phyloP scores from a whole-genome alignment of 2,888 invertebrate species.

The Sesamia inferens region DNA sequence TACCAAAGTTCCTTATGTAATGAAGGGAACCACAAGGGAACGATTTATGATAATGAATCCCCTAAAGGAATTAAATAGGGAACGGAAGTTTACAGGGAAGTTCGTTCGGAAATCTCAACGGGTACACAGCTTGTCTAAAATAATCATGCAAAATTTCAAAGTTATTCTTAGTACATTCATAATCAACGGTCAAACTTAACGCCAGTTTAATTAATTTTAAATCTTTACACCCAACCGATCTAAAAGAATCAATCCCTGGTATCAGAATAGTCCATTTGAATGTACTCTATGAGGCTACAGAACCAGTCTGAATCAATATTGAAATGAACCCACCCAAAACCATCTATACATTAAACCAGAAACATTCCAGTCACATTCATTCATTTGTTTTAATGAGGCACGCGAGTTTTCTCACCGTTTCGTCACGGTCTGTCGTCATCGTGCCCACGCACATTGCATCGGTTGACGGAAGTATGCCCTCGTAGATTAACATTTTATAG shows the following conservation, averaged over 20 bases:
- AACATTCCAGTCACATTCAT: conserved; percentile 46
- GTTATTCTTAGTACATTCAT: neutral
- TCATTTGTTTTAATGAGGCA: conserved; percentile 48
- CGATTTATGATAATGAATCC: neutral
- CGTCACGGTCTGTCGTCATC: conserved; percentile 57
- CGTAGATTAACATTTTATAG: conserved; percentile 46
- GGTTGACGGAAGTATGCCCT: conserved; percentile 51
- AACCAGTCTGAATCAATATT: conserved; percentile 31
- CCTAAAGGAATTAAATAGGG: neutral
- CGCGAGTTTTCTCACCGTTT: conserved; percentile 57
- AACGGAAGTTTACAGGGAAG: neutral
- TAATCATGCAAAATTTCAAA: neutral
- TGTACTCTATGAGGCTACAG: neutral
- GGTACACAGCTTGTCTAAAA: neutral
- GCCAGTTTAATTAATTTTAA: neutral
- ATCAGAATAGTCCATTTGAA: neutral
- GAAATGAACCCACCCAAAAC: conserved; percentile 18
- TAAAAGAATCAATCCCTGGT: neutral
- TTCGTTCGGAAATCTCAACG: neutral
- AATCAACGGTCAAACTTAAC: neutral
- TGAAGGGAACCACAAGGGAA: neutral
- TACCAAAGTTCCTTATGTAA: neutral
- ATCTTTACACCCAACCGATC: neutral
- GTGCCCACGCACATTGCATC: conserved; percentile 52
- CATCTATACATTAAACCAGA: conserved; percentile 14